Conservation (phyloP, 2,888 invertebrate genomes). For the Eupithecia abbreviata region DNA sequence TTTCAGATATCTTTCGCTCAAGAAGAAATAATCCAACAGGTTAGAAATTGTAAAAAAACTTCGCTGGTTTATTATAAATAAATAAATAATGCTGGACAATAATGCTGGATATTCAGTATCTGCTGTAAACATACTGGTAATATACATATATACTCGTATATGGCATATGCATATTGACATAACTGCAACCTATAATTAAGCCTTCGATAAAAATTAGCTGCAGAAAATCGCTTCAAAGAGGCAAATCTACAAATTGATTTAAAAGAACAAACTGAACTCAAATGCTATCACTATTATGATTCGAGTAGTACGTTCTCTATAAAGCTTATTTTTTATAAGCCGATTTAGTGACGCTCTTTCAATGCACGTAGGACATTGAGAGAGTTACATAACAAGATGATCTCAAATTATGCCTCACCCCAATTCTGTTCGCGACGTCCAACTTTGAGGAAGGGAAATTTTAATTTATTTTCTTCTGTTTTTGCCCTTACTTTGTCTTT, state of each 20-base stretch:
- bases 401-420: slow-evolving; percentile 56
- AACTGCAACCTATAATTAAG: neutral
- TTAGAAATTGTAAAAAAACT: slow-evolving; percentile 21
- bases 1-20: slow-evolving; percentile 58
- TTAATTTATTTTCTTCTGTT: slow-evolving; percentile 47
- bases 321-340: neutral
- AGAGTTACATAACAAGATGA: slow-evolving; percentile 61
- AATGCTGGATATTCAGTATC: no score
- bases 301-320: neutral
- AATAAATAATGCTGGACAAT: no score
- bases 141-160: no score
- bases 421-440: slow-evolving; percentile 48
- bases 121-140: no score
- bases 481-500: slow-evolving; percentile 36
- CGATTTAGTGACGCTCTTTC: neutral
- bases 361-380: slow-evolving; percentile 41
- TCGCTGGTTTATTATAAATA: neutral
- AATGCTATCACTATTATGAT: neutral
- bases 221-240: neutral
- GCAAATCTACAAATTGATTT: no score
- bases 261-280: neutral
- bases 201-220: neutral
- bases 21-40: slow-evolving; percentile 57
- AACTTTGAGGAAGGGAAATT: slow-evolving; percentile 45
- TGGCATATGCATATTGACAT: neutral